A percentile compares a stretch with the other conserved stretches of the same genome.
Conservation (phyloP, 2,888 invertebrate species). For the Augiades crinisus region DNA sequence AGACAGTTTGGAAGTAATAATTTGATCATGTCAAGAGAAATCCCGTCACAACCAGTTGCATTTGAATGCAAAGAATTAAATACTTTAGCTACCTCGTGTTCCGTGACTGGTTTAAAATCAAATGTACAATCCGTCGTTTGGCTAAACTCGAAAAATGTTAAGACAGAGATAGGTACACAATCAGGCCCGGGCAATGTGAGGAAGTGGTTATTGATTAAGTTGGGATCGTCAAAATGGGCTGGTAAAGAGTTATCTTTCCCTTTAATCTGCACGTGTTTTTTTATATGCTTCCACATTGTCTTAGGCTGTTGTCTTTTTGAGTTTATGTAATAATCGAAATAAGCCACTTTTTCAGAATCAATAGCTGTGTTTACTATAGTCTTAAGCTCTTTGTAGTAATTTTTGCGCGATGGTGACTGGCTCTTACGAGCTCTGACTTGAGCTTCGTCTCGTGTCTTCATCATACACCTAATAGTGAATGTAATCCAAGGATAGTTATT, state of each 20-base stretch:
- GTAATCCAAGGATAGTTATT: background rate
- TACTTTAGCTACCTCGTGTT: background rate
- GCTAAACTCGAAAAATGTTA: background rate
- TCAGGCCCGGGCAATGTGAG: background rate
- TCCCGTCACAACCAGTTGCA: background rate
- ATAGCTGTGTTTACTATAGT: background rate
- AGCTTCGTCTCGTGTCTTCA: slow-evolving; percentile 6
- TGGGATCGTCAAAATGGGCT: background rate
- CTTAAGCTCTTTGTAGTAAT: slow-evolving; percentile 7
- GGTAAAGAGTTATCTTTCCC: background rate
- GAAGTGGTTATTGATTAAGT: slow-evolving; percentile 2
- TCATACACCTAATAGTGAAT: slow-evolving; percentile 9
- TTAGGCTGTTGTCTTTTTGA: no score
- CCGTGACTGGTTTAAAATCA: background rate
- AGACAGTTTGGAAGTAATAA: background rate
- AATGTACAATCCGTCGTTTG: background rate
- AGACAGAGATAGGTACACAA: background rate
- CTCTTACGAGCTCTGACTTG: background rate
- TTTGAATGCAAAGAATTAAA: no score
- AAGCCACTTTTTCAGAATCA: slow-evolving; percentile 3
- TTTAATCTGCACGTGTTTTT: background rate
- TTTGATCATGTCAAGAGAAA: no score
- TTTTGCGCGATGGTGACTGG: background rate
- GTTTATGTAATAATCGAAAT: slow-evolving; percentile 6
- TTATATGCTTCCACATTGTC: slow-evolving; percentile 12